Conservation (phyloP, 2,797 vertebrate genomes). For the Microtus agrestis region DNA sequence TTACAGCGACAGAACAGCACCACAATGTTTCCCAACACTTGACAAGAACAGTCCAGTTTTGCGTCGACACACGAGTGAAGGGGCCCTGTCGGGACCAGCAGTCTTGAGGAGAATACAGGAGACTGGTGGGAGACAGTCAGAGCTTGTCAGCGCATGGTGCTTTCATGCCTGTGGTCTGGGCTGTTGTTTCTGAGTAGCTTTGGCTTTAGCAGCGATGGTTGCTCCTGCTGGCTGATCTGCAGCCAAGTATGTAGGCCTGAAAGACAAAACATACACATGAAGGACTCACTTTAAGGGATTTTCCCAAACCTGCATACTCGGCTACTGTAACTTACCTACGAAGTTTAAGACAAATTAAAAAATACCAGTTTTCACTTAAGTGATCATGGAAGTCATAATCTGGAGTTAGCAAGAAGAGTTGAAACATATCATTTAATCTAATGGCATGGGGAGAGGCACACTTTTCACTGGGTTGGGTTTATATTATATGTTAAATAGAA, state of each 20-base stretch:
- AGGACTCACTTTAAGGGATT: neutral
- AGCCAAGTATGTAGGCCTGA: slow-evolving; percentile 40
- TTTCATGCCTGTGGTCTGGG: neutral
- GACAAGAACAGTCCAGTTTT: neutral
- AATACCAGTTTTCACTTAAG: slow-evolving; percentile 4
- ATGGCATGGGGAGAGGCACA: neutral
- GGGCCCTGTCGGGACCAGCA: too few species aligned
- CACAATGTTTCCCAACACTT: neutral
- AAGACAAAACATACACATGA: slow-evolving; percentile 1
- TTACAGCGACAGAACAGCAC: neutral
- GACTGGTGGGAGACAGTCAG: slow-evolving; percentile 5
- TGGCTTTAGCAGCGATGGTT: slow-evolving; percentile 2
- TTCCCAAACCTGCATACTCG: neutral
- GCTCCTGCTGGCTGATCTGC: neutral
- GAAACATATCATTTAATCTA: slow-evolving; percentile 13
- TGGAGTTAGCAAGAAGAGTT: neutral
- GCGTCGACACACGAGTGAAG: fast-evolving
- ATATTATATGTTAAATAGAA: slow-evolving; percentile 2
- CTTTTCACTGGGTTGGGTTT: slow-evolving; percentile 1
- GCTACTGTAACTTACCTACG: neutral
- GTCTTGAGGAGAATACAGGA: neutral
- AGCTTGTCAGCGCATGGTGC: neutral
- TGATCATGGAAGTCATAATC: neutral
- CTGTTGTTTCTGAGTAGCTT: neutral
- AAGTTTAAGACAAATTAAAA: slow-evolving; percentile 31